Conservation (phyloP, 2,888 invertebrate genomes). For the Pterobdella sp. region DNA sequence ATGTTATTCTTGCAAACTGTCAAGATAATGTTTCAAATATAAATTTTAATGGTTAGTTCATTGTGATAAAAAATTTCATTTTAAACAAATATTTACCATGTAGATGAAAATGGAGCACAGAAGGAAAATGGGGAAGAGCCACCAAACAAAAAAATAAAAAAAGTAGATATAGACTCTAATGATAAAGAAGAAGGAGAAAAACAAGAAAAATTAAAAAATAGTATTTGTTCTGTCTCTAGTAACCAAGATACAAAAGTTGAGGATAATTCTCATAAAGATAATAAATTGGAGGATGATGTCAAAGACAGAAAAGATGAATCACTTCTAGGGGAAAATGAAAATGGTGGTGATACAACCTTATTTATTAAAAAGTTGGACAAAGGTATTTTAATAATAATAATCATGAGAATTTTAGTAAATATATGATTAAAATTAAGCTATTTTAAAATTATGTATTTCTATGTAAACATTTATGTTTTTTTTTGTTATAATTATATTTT, state of each 20-base stretch:
- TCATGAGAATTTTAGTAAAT: not conserved
- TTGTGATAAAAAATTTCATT: not conserved
- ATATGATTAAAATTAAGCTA: not conserved
- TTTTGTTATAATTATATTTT: not conserved
- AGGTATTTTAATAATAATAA: not conserved
- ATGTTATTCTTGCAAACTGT: not conserved
- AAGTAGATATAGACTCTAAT: not conserved
- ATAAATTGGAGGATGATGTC: not conserved
- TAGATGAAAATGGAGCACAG: not conserved
- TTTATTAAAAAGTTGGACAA: not conserved
- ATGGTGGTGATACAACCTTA: not conserved
- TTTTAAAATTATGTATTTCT: too few relatives aligned
- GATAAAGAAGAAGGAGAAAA: slow-evolving; percentile 11
- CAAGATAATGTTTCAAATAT: not conserved
- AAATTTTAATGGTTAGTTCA: not conserved
- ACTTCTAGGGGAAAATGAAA: slow-evolving; percentile 9
- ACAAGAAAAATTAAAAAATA: too few relatives aligned
- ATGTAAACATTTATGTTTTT: too few relatives aligned
- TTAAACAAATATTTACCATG: not conserved
- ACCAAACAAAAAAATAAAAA: not conserved
- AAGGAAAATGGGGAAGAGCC: not conserved
- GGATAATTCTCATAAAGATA: too few relatives aligned
- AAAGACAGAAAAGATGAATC: slow-evolving; percentile 3
- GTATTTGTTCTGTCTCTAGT: too few relatives aligned
- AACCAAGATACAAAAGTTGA: too few relatives aligned